Conservation (phyloP, 2,113 vertebrate genomes). For the Candoia aspera region DNA sequence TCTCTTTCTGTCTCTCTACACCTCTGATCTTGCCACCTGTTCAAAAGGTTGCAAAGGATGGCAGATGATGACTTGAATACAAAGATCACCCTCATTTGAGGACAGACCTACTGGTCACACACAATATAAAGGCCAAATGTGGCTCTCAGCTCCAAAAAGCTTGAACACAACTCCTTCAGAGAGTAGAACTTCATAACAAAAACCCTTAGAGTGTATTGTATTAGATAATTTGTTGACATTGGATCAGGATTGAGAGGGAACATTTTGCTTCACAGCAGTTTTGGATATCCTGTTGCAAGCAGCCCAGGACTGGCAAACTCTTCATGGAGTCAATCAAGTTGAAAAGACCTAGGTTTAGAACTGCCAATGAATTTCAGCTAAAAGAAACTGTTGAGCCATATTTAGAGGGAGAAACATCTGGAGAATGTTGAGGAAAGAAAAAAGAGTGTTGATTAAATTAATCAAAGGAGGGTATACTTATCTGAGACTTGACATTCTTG, state of each 20-base stretch:
- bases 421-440: not conserved
- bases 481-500: slow-evolving; percentile 37
- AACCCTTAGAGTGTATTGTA: not conserved
- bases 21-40: not conserved
- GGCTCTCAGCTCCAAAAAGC: not conserved
- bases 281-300: not conserved
- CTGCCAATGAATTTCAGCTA: not conserved
- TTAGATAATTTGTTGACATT: not conserved
- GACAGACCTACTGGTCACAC: not conserved
- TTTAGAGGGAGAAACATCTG: not conserved
- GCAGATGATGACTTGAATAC: not conserved
- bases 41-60: not conserved
- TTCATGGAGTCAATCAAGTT: not conserved
- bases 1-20: not conserved
- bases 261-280: not conserved
- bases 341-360: not conserved
- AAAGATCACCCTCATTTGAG: not conserved
- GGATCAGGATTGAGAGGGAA: not conserved
- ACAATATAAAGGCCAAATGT: not conserved
- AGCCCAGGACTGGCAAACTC: not conserved
- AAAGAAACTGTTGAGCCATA: not conserved
- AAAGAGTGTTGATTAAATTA: not conserved
- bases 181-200: not conserved
- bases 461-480: not conserved
- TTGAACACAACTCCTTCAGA: not conserved